Evolutionary conservation across 2,888 invertebrate genomes (phyloP).

Genomic region (Trissoscelio sp.): DNA sequence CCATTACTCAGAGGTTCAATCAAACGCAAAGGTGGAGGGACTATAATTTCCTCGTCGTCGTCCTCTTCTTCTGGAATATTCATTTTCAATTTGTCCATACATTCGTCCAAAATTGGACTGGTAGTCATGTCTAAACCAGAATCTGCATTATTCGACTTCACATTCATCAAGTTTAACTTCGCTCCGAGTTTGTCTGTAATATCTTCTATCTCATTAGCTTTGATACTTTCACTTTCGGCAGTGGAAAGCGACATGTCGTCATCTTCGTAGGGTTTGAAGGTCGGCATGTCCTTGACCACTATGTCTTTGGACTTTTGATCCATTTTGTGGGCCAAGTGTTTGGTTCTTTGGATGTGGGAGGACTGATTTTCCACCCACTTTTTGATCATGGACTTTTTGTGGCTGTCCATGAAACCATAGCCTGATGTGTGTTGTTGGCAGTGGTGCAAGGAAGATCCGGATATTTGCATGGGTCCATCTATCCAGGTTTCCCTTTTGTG

Average conservation of each 20-base stretch:
- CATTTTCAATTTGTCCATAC: slow-evolving; percentile 76
- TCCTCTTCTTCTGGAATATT: slow-evolving; percentile 85
- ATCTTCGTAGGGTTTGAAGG: slow-evolving; percentile 86
- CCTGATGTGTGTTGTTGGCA: slow-evolving; percentile 85
- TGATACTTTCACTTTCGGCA: slow-evolving; percentile 80
- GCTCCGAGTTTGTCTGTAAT: slow-evolving; percentile 81
- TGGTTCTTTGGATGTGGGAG: slow-evolving; percentile 90
- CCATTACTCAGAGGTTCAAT: slow-evolving; percentile 89
- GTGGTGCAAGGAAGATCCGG: slow-evolving; percentile 82
- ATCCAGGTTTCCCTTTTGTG: slow-evolving; percentile 97
- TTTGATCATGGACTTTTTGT: slow-evolving; percentile 96
- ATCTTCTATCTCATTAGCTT: slow-evolving; percentile 80
- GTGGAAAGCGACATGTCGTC: slow-evolving; percentile 83
- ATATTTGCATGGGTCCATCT: slow-evolving; percentile 94
- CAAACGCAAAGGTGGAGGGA: slow-evolving; percentile 92
- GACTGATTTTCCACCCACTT: slow-evolving; percentile 97
- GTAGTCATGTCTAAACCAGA: slow-evolving; percentile 80
- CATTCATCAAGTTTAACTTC: slow-evolving; percentile 79
- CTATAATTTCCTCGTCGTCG: slow-evolving; percentile 91
- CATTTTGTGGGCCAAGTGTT: slow-evolving; percentile 85
- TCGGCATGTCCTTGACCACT: slow-evolving; percentile 86
- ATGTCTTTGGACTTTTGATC: slow-evolving; percentile 83
- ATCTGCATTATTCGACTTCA: slow-evolving; percentile 80
- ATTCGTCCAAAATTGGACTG: slow-evolving; percentile 80
- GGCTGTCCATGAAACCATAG: slow-evolving; percentile 96